phyloP scores from a whole-genome alignment of 92 coral and sea anemone genomes.

The Palythoa grandis region DNA sequence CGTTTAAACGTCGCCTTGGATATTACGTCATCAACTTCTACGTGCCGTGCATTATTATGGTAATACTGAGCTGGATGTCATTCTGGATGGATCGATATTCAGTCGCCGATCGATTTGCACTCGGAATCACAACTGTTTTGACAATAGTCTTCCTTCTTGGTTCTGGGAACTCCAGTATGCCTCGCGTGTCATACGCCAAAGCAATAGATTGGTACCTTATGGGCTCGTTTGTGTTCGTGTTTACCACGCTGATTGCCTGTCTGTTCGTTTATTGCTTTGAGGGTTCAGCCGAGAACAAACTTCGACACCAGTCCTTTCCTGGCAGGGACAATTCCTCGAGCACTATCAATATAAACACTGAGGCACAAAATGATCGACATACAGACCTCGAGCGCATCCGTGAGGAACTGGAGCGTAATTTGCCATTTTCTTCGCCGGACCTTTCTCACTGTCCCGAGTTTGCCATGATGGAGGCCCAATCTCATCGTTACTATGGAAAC shows the following conservation, averaged over 20 bases:
- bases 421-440: slow-evolving; percentile 43
- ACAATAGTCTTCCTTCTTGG: slow-evolving; percentile 97
- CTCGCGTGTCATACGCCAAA: slow-evolving; percentile 98
- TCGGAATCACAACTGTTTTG: slow-evolving; percentile 94
- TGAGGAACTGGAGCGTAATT: slow-evolving; percentile 32
- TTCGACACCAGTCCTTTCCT: slow-evolving; percentile 17
- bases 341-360: slow-evolving; percentile 44
- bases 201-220: slow-evolving; percentile 98
- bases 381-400: slow-evolving; percentile 40
- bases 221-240: slow-evolving; percentile 94
- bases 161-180: slow-evolving; percentile 97
- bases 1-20: slow-evolving; percentile 95
- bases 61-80: slow-evolving; percentile 90
- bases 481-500: slow-evolving; percentile 29
- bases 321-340: slow-evolving; percentile 27
- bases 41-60: no score
- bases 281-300: slow-evolving; percentile 38
- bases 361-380: slow-evolving; percentile 44
- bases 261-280: slow-evolving; percentile 79
- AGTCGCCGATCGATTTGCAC: slow-evolving; percentile 96
- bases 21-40: neutral
- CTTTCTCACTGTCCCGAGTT: slow-evolving; percentile 45
- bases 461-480: slow-evolving; percentile 44
- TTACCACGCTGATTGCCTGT: slow-evolving; percentile 86
- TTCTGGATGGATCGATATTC: slow-evolving; percentile 93